Evolutionary conservation across 64 coral and sea anemone genomes (phyloP), one percentile per base, ranked within the genome.

Genomic region (Montipora efflorescens): DNA sequence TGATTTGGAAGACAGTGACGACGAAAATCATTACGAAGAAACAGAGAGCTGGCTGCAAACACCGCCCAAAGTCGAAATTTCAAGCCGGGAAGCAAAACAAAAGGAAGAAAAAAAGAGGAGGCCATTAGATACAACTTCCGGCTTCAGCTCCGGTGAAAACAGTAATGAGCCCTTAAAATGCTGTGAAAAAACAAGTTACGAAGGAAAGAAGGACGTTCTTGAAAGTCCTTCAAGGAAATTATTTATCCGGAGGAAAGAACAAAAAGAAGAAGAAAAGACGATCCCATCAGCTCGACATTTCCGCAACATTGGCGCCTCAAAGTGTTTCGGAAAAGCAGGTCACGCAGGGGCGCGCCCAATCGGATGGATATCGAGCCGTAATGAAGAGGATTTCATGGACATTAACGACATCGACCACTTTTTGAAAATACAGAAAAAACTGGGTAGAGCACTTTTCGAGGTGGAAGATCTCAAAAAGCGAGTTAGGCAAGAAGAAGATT

Each of bases 311-410:
- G 2, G 36, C 36, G 36, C 36, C 36, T 36, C 36, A 36, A 36
- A 2, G 1, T 36, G 36, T 36, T 36, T 36, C 36, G 36, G 2
- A 36, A 36, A 36, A 2, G 36, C 53, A 57, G 7, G 53, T 57
- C 53, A 57, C 53, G 5, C 0, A 57, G 11, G 53, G 53, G 53
- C 16, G 8, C 8, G 18, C 20, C 66, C 5, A 9, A 51, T 4
- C 2, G 16, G n/a, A 3, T 49, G 45, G 13, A 86, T 86, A 1
- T 86, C 82, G 19, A 4, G 1, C 10, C 82, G 43, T 7, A 7
- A 18, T n/a, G 82, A 70, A 21, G 64, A 71, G 0, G 82, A 86
- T 16, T 71, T 67, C 4, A 22, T 86, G 64, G 62, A 86, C 71
- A 71, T 86, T 49, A 71, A 22, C 48, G 82, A 86, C 66, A 86